Base-by-base conservation (phyloP, 2,797 vertebrate genomes). In the Picus viridis region DNA sequence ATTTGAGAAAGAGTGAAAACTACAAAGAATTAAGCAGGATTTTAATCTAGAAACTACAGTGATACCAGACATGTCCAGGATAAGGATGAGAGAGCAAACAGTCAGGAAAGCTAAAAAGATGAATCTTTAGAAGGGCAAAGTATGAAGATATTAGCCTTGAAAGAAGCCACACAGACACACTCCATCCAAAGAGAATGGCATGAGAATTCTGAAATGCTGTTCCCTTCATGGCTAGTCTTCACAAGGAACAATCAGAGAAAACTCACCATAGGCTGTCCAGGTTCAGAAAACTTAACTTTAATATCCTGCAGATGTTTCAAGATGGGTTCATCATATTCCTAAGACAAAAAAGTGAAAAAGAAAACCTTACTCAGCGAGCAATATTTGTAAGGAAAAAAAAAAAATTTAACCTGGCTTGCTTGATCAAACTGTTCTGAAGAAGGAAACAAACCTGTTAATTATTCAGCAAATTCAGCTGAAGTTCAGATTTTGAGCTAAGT, bases 241-340 rank as follows among this genome's bases (percentile, higher is more conserved):
- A 53, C 3, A 5, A 89, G 22, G 74, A 90, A 68, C 10, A 63
- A 34, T 18, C 11, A 61, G 0, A 23, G 34, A 77, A 56, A 80
- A 98, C 98, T 98, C 78, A 99, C 99, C 99, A 99, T 99, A 39
- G 98, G 98, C 92, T 99, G 98, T 79, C 98, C 98, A 8, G 99
- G 98, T 86, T 99, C 99, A 61, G 99, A 99, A 96, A 99, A 99
- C 69, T 98, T 99, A 64, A 99, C 99, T 97, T 99, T 98, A 90
- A 99, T 99, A 91, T 99, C 99, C 96, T 99, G 98, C 96, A 99
- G 96, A 91, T 99, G 98, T 97, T 99, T 99, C 93, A 99, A 95
- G 96, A 99, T 99, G 20, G 99, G 98, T 86, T 99, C 99, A 86
- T 99, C 99, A 3, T 99, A 98, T 83, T 99, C 99, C 99, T 99